A percentile compares a stretch with the other conserved stretches of the same genome.
Evolutionary conservation across 2,113 vertebrate genomes (phyloP).

Genomic region (Monopterus albus): DNA sequence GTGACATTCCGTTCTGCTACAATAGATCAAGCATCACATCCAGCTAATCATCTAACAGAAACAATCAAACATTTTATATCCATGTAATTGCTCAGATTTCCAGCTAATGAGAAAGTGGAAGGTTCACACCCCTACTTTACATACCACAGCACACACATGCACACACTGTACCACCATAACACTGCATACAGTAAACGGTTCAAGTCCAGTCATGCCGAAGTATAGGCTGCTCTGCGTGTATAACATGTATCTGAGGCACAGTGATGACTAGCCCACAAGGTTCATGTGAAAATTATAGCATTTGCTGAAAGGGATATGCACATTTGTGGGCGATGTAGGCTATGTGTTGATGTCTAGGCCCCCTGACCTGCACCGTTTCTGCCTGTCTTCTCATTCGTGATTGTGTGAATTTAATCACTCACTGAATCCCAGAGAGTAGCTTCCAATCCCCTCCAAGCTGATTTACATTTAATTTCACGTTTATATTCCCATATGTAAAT

Average conservation of each 20-base stretch:
- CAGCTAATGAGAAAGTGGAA: neutral
- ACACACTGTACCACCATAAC: neutral
- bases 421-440: conserved; percentile 43
- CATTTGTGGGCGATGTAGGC: neutral
- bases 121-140: too few relatives aligned
- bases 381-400: neutral
- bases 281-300: neutral
- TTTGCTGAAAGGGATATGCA: neutral
- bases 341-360: conserved; percentile 33
- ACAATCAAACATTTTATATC: neutral
- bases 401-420: conserved; percentile 53
- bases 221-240: too few relatives aligned
- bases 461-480: conserved; percentile 77
- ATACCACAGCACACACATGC: neutral
- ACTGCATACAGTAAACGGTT: too few relatives aligned
- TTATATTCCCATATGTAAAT: conserved; percentile 87
- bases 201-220: neutral
- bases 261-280: neutral
- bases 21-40: too few relatives aligned
- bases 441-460: conserved; percentile 70
- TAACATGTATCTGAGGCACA: neutral
- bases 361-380: conserved; percentile 43
- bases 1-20: too few relatives aligned
- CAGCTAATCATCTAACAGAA: too few relatives aligned
- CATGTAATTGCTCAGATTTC: too few relatives aligned